A percentile compares a stretch with the other conserved stretches of the same genome.
phyloP scores from a whole-genome alignment of 2,797 vertebrate genomes.

The Sitta carolinensis region DNA sequence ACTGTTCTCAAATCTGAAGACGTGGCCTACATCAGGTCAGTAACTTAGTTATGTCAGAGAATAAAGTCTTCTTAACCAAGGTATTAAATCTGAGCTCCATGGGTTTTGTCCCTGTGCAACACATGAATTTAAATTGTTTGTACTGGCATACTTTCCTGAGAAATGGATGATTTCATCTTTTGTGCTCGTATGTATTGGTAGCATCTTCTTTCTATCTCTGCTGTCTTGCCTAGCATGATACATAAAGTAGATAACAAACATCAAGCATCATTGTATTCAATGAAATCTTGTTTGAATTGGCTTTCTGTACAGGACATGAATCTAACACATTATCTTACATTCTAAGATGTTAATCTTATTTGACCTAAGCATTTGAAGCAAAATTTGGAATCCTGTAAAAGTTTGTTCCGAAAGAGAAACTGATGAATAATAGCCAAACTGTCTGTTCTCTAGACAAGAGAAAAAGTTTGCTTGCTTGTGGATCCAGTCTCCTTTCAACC shows the following conservation, averaged over 20 bases:
- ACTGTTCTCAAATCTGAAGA: neutral
- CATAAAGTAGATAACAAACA: neutral
- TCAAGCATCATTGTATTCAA: neutral
- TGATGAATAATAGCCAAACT: neutral
- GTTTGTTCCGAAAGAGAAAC: neutral
- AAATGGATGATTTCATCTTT: neutral
- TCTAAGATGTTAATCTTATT: neutral
- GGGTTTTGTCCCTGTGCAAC: neutral
- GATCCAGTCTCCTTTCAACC: neutral
- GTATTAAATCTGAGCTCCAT: neutral
- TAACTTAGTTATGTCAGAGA: neutral
- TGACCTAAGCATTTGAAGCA: neutral
- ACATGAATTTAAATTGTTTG: neutral
- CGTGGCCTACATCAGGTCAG: rapidly evolving
- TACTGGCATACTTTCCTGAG: neutral
- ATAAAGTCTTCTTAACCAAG: neutral
- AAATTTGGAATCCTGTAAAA: neutral
- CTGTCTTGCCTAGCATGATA: neutral
- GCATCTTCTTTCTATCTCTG: neutral
- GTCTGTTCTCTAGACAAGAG: neutral
- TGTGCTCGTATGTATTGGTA: neutral
- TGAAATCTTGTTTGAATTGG: neutral
- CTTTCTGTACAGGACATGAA: neutral
- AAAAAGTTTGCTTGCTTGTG: neutral
- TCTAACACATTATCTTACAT: neutral